Evolutionary conservation across 2,113 vertebrate species (phyloP).

Genomic region (Cyanoramphus novaezelandiae): DNA sequence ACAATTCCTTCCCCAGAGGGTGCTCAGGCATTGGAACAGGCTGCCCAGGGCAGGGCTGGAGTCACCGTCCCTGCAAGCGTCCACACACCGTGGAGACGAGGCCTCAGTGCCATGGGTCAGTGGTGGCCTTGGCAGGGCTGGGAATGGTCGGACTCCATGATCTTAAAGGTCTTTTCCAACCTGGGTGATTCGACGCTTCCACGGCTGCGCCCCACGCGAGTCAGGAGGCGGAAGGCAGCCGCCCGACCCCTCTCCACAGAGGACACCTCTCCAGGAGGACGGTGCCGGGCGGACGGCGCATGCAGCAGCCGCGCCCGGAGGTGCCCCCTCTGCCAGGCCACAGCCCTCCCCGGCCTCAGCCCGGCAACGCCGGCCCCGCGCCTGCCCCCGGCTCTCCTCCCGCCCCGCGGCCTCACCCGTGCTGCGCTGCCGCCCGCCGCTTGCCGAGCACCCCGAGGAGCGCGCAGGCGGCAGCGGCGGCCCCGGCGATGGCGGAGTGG

Average conservation of each 20-base stretch:
- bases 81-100: no score
- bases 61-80: no score
- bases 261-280: neutral
- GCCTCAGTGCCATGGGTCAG: no score
- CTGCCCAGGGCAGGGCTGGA: no score
- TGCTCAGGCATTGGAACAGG: no score
- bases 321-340: neutral
- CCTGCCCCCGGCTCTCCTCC: neutral
- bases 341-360: rapidly evolving
- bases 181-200: neutral
- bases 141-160: neutral
- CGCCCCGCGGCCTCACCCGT: constrained; percentile 67
- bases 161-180: neutral
- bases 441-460: constrained; percentile 80
- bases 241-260: neutral
- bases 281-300: no score
- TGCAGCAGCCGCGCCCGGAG: rapidly evolving
- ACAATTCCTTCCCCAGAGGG: no score
- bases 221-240: neutral
- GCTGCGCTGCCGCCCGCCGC: constrained; percentile 67
- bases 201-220: no score
- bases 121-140: no score
- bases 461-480: constrained; percentile 80
- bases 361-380: neutral
- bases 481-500: constrained; percentile 85